Base-by-base conservation (phyloP, 2,888 invertebrate species). In the Epirrita christyi region DNA sequence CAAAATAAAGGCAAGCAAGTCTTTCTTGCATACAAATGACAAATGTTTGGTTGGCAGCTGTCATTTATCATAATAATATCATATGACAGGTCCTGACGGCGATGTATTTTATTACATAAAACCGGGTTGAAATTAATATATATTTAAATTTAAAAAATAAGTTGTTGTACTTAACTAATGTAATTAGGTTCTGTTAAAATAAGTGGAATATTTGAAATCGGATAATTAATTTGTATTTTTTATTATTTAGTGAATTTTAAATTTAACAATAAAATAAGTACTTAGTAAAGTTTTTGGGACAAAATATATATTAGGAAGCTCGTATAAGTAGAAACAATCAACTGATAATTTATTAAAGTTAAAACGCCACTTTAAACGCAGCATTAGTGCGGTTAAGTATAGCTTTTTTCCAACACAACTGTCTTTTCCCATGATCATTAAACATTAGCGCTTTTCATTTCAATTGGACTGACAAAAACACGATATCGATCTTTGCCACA, bases 1-100 rank as follows among this genome's bases (percentile, higher is more conserved):
- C 77, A 72, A 76, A 77, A 80, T 72, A 78, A 74, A 71, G 74
- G 67, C 59, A 59, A 66, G 28, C 47, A 49, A 50, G 61, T 66
- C 63, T 70, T 70, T 58, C 64, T n/a, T n/a, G n/a, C n/a, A n/a
- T n/a, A n/a, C n/a, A n/a, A 70, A 71, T 83, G 83, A 85, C 76
- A 81, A 83, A 84, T 81, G 81, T 65, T 66, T 63, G 62, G 55
- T 68, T 67, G 73, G 67, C 71, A 67, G 56, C 62, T 72, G 72
- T 78, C 78, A 77, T 85, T 80, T 78, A 76, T 81, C 80, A 76
- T 73, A 68, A 72, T 54, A 38, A 37, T 46, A 40, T 61, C 38
- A 37, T 46, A 40, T 61, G 59, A 58, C 40, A 36, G 46, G 27
- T 14, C 28, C 38, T 61, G 59, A 46, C 59, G 57, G 45, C 38